Conservation (phyloP, 2,888 invertebrate genomes). For the Pristionchus mayeri region DNA sequence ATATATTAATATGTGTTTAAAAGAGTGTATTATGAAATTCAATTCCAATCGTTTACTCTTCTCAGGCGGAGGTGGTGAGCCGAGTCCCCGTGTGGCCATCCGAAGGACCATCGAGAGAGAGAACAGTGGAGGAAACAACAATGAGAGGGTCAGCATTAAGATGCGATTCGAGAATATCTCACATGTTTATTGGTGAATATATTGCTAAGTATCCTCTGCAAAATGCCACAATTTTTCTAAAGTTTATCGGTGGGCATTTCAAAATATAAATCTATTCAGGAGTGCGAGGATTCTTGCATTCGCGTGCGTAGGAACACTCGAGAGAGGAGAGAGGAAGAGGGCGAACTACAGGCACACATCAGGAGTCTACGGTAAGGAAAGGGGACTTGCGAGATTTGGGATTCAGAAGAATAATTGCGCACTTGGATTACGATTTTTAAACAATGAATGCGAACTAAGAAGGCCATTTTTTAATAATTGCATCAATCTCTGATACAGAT, state of each 20-base stretch:
- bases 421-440: no score
- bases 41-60: neutral
- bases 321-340: slow-evolving; percentile 44
- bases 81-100: slow-evolving; percentile 43
- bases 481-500: no score
- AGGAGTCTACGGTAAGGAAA: slow-evolving; percentile 31
- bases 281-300: neutral
- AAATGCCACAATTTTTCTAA: neutral
- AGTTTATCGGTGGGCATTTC: neutral
- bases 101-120: slow-evolving; percentile 19
- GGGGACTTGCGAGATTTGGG: neutral
- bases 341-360: slow-evolving; percentile 43
- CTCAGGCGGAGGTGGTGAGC: slow-evolving; percentile 28
- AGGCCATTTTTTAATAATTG: no score
- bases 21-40: no score
- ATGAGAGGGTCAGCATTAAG: no score
- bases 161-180: neutral
- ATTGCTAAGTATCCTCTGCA: neutral
- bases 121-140: neutral
- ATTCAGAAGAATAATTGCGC: neutral
- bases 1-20: no score
- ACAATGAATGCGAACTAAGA: no score
- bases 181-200: neutral
- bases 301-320: neutral
- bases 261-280: neutral